A percentile compares a stretch with the other conserved stretches of the same genome.
phyloP scores from a whole-genome alignment of 2,888 invertebrate genomes.

The Sphaeridia pumilis region DNA sequence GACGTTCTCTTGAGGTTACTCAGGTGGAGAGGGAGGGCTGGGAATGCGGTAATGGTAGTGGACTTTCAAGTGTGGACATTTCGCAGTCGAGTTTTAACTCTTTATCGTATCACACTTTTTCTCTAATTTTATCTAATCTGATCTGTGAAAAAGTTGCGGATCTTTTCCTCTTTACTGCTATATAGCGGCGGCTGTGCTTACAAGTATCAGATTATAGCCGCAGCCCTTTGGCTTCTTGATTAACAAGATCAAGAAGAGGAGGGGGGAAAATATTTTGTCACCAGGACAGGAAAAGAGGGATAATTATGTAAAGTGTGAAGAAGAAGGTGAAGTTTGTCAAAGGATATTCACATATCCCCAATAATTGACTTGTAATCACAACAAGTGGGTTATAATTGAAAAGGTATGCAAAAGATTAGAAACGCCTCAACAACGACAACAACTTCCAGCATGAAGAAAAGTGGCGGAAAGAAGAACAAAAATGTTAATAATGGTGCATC shows the following conservation, averaged over 20 bases:
- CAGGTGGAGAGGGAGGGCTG: too few relatives aligned
- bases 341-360: too few relatives aligned
- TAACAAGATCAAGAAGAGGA: too few relatives aligned
- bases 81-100: constrained; percentile 32
- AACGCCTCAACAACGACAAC: not conserved
- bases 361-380: too few relatives aligned
- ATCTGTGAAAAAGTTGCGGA: constrained; percentile 15
- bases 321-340: too few relatives aligned
- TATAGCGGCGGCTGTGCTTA: not conserved
- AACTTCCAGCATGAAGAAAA: not conserved
- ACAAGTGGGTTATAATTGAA: too few relatives aligned
- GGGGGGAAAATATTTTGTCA: too few relatives aligned
- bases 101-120: constrained; percentile 33
- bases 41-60: not conserved
- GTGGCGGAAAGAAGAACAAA: constrained; percentile 2
- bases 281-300: too few relatives aligned
- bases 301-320: too few relatives aligned
- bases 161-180: not conserved
- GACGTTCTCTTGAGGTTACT: too few relatives aligned
- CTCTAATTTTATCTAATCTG: constrained; percentile 21
- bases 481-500: constrained; percentile 1
- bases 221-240: too few relatives aligned
- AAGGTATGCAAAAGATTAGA: not conserved
- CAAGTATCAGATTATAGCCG: not conserved
- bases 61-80: constrained; percentile 16